Percentiles rank a stretch among this genome's conserved stretches.
These are phyloP conservation scores for Carollia perspicillata DNA, from an alignment of 2,113 vertebrate species.

Conservation along the genomic window DNA sequence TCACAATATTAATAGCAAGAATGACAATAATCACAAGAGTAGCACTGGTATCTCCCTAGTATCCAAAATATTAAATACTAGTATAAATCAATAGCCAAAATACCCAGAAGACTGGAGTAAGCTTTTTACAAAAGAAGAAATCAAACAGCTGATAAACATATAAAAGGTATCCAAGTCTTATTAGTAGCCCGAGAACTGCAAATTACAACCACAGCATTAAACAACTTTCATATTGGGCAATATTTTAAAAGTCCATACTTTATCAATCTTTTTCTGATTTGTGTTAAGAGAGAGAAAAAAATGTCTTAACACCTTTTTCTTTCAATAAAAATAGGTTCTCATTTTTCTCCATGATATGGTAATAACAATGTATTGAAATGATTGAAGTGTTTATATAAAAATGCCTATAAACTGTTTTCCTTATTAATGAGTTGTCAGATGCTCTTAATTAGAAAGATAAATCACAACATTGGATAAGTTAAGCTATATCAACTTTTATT, in stretches of 20 bases:
- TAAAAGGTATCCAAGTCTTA: not conserved
- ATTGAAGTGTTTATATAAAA: not conserved
- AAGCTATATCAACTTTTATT: slow-evolving; percentile 11
- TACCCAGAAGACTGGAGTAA: not conserved
- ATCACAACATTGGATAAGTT: not conserved
- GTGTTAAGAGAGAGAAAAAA: not conserved
- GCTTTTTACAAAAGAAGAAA: not conserved
- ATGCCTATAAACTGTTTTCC: not conserved
- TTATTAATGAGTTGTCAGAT: slow-evolving; percentile 10
- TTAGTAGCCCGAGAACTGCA: not conserved
- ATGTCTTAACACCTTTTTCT: not conserved
- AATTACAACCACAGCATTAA: not conserved
- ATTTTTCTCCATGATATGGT: not conserved
- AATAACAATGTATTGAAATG: not conserved
- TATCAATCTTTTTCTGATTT: not conserved
- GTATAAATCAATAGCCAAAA: not conserved
- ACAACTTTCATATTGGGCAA: not conserved
- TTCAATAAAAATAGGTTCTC: not conserved
- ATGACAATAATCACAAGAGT: not conserved
- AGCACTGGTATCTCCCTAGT: not conserved
- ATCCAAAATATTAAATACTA: not conserved
- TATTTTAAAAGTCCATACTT: not conserved
- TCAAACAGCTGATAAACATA: not conserved
- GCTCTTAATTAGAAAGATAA: slow-evolving; percentile 3
- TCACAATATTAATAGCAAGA: not conserved